Percentiles rank a stretch among this genome's conserved stretches.
phyloP scores from a whole-genome alignment of 2,888 invertebrate species.

The Balanococcus diminutus region DNA sequence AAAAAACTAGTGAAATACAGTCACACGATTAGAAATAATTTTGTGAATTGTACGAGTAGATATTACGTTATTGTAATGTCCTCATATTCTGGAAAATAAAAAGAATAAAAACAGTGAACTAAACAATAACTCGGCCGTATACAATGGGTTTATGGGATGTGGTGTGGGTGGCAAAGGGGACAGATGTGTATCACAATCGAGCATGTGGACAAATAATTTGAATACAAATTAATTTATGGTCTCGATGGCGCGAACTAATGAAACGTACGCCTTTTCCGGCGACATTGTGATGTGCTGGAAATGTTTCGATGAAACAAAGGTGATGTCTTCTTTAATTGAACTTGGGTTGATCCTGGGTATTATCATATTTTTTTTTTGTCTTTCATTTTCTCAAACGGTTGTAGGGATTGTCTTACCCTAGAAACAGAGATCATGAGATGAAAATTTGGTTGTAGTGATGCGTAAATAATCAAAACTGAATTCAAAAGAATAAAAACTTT shows the following conservation, averaged over 20 bases:
- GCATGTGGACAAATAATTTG: conserved; percentile 23
- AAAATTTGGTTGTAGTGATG: no score
- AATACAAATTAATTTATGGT: background rate
- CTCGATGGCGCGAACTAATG: no score
- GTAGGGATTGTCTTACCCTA: no score
- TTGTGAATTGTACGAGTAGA: no score
- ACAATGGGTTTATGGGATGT: background rate
- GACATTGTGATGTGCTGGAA: conserved; percentile 17
- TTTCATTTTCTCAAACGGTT: no score
- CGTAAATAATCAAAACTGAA: no score
- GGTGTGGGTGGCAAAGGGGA: background rate
- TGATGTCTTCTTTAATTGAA: no score
- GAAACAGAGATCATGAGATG: no score
- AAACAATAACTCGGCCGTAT: background rate
- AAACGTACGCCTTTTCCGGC: conserved; percentile 8
- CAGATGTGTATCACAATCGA: background rate
- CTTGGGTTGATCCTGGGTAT: no score
- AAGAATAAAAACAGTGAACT: background rate
- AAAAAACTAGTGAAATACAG: no score
- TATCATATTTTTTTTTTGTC: no score
- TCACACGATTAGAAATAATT: background rate
- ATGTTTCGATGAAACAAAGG: background rate
- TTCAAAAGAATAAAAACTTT: no score
- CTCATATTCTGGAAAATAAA: background rate
- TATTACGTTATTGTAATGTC: background rate